Percentiles rank a stretch among this genome's conserved stretches.
These are phyloP conservation scores for Nannoperca obscura DNA, from an alignment of 2,797 vertebrate genomes.

Conservation along the genomic window DNA sequence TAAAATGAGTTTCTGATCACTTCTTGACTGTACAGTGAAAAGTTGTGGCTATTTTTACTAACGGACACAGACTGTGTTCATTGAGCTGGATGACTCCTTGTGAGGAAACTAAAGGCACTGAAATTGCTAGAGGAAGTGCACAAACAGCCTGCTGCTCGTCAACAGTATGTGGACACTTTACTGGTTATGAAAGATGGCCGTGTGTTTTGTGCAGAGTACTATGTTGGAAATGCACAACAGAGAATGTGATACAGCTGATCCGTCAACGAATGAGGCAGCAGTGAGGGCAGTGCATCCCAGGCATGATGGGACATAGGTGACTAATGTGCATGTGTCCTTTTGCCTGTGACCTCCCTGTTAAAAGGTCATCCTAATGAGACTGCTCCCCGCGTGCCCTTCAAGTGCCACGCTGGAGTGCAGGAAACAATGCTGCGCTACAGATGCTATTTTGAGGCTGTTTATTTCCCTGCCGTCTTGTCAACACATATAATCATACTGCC, in stretches of 20 bases:
- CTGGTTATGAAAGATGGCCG: constrained; percentile 21
- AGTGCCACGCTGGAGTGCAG: constrained; percentile 58
- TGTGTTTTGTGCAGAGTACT: constrained; percentile 75
- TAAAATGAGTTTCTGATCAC: neutral
- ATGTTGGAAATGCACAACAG: constrained; percentile 87
- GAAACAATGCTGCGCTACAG: constrained; percentile 75
- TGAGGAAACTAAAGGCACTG: constrained; percentile 25
- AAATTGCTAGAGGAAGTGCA: constrained; percentile 8
- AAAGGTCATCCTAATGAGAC: constrained; percentile 76
- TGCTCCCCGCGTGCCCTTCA: constrained; percentile 63
- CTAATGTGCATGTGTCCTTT: constrained; percentile 51
- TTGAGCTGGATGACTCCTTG: neutral
- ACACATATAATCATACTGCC: constrained; percentile 68
- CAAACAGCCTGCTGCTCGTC: constrained; percentile 18
- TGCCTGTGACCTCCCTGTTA: constrained; percentile 60
- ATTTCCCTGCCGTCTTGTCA: constrained; percentile 75
- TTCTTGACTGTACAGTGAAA: constrained; percentile 9
- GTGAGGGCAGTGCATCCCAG: constrained; percentile 51
- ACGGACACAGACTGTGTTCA: neutral
- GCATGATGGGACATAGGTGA: constrained; percentile 54
- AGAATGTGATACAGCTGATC: constrained; percentile 89
- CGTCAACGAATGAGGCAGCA: constrained; percentile 48
- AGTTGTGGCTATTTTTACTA: neutral
- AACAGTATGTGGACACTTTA: constrained; percentile 32
- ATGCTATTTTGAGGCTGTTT: constrained; percentile 81